Conservation (phyloP, 1,140 invertebrate species). For the Argopecten irradians region DNA sequence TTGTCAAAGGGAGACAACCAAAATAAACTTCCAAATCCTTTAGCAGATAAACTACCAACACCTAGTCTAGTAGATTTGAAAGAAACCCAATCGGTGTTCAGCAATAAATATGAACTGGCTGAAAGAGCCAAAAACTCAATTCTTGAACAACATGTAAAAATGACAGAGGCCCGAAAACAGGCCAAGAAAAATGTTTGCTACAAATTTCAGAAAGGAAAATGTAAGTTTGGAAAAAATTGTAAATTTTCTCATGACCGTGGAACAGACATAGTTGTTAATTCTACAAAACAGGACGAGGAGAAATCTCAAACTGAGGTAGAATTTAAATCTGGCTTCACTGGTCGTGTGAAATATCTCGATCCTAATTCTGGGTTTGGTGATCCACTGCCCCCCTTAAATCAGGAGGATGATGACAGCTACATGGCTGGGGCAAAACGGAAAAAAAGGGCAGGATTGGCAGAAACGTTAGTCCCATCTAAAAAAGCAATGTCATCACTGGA, state of each 20-base stretch:
- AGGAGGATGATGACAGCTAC: slow-evolving; percentile 67
- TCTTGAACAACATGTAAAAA: slow-evolving; percentile 95
- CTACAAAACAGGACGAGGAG: slow-evolving; percentile 26
- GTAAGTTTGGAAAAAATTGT: slow-evolving; percentile 93
- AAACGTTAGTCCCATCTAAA: slow-evolving; percentile 88
- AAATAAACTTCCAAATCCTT: slow-evolving; percentile 64
- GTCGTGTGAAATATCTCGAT: not conserved
- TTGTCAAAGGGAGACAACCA: slow-evolving; percentile 35
- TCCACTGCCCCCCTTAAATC: slow-evolving; percentile 29
- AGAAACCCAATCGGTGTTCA: slow-evolving; percentile 84
- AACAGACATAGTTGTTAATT: slow-evolving; percentile 45
- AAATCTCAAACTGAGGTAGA: slow-evolving; percentile 26
- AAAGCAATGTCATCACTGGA: slow-evolving; percentile 89
- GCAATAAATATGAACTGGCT: slow-evolving; percentile 92
- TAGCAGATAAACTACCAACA: slow-evolving; percentile 48
- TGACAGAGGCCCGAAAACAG: slow-evolving; percentile 85
- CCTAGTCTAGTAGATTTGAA: slow-evolving; percentile 30
- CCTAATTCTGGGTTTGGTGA: not conserved
- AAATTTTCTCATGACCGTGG: slow-evolving; percentile 95
- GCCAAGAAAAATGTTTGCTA: slow-evolving; percentile 90
- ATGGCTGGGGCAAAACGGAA: slow-evolving; percentile 79
- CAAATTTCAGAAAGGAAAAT: slow-evolving; percentile 93
- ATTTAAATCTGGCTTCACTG: not conserved
- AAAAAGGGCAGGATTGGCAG: slow-evolving; percentile 87
- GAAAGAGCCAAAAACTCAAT: slow-evolving; percentile 91